These are phyloP conservation scores for Ptychodera flava DNA, from an alignment of 35 echinoderm and acorn worm species.

Conservation along the genomic window DNA sequence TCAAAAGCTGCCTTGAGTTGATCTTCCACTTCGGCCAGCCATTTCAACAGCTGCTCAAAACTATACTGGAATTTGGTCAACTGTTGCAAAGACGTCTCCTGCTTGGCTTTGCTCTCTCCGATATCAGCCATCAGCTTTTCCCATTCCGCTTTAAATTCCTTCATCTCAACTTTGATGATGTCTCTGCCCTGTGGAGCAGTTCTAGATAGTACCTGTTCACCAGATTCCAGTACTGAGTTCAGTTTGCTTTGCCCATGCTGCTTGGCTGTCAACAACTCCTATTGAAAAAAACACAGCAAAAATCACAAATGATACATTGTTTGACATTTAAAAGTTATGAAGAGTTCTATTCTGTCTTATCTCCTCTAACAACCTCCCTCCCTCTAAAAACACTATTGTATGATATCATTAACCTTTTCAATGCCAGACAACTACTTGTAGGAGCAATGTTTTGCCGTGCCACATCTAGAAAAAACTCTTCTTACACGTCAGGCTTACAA, in stretches of 20 bases:
- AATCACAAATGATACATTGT: too few relatives aligned
- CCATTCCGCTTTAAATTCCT: conserved; percentile 40
- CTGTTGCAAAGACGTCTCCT: conserved; percentile 14
- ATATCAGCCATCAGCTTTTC: conserved; percentile 34
- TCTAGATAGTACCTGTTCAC: conserved; percentile 7
- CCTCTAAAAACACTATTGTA: too few relatives aligned
- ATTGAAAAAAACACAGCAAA: too few relatives aligned
- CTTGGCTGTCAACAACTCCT: conserved; percentile 9
- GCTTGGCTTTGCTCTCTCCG: conserved; percentile 16
- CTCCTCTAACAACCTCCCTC: too few relatives aligned
- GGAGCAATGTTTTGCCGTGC: too few relatives aligned
- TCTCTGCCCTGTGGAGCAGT: conserved; percentile 40
- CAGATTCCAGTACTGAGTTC: conserved; percentile 16
- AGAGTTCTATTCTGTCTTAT: too few relatives aligned
- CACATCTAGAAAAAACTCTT: too few relatives aligned
- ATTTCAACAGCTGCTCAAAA: conserved; percentile 15
- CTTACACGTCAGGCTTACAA: too few relatives aligned
- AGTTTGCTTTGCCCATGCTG: conserved; percentile 30
- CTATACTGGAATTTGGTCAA: conserved; percentile 41
- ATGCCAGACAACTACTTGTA: too few relatives aligned
- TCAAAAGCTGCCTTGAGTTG: conserved; percentile 18
- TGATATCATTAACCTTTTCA: too few relatives aligned
- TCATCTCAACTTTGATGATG: conserved; percentile 14
- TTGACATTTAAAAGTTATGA: too few relatives aligned
- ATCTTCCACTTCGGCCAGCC: conserved; percentile 38